A percentile compares a stretch with the other conserved stretches of the same genome.
These are phyloP conservation scores for Eublepharis macularius DNA, from an alignment of 2,113 vertebrate species.

Conservation along the genomic window DNA sequence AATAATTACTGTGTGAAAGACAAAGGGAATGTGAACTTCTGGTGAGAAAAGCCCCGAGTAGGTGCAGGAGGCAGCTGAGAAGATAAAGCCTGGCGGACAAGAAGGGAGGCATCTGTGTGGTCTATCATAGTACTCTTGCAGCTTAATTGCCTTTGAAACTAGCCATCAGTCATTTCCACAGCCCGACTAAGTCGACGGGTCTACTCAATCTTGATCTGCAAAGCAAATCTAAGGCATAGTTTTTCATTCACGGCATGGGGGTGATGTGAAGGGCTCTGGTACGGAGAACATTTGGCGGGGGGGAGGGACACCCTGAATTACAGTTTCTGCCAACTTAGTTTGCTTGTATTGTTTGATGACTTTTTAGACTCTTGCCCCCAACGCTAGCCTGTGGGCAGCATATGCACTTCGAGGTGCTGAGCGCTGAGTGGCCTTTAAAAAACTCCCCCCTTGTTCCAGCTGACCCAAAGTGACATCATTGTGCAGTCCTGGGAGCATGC, in stretches of 20 bases:
- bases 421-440: too few species aligned
- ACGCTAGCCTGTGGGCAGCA: too few species aligned
- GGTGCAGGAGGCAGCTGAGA: background rate
- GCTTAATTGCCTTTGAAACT: slow-evolving; percentile 66
- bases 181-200: slow-evolving; percentile 22
- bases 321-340: background rate
- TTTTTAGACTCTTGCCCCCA: background rate
- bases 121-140: slow-evolving; percentile 42
- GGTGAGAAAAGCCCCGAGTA: accelerated
- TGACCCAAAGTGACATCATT: too few species aligned
- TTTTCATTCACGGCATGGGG: background rate
- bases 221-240: background rate
- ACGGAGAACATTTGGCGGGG: background rate
- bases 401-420: background rate
- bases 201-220: background rate
- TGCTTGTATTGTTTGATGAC: background rate
- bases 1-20: background rate
- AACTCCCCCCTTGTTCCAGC: too few species aligned
- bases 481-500: too few species aligned
- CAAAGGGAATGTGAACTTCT: background rate
- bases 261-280: background rate
- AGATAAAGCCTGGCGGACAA: slow-evolving; percentile 23
- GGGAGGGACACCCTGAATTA: background rate
- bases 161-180: slow-evolving; percentile 51
- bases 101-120: slow-evolving; percentile 46